These are phyloP conservation scores for Drosophila setosimentum DNA, from an alignment of 2,888 invertebrate species.

Conservation along the genomic window DNA sequence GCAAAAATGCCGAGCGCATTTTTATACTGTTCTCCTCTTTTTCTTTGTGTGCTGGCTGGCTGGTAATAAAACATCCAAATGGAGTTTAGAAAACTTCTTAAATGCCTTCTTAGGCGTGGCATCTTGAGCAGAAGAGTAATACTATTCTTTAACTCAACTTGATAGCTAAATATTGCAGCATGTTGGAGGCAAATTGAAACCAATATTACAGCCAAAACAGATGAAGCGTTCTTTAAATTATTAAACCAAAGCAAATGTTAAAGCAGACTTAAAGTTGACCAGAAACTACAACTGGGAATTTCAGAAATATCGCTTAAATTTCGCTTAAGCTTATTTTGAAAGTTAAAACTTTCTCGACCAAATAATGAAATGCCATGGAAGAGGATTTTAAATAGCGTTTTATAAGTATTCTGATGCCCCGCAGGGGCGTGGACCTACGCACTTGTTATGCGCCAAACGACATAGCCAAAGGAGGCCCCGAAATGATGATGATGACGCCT, in stretches of 20 bases:
- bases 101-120: conserved; percentile 59
- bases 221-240: background rate
- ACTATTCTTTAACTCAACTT: background rate
- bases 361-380: background rate
- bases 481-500: conserved; percentile 76
- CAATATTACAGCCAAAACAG: background rate
- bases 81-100: conserved; percentile 80
- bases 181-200: background rate
- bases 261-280: background rate
- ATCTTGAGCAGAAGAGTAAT: background rate
- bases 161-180: conserved; percentile 2
- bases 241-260: background rate
- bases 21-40: conserved; percentile 7
- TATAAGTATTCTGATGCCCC: conserved; percentile 23
- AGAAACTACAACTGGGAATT: background rate
- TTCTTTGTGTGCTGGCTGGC: conserved; percentile 24
- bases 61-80: conserved; percentile 78
- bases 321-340: conserved; percentile 2
- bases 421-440: conserved; percentile 39
- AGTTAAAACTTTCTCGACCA: background rate
- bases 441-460: conserved; percentile 49
- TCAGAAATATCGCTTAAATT: background rate
- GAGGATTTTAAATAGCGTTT: conserved; percentile 35
- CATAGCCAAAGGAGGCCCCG: conserved; percentile 33
- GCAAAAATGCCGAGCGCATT: conserved; percentile 57